phyloP scores from a whole-genome alignment of 1,140 invertebrate genomes.

The Battus philenor region DNA sequence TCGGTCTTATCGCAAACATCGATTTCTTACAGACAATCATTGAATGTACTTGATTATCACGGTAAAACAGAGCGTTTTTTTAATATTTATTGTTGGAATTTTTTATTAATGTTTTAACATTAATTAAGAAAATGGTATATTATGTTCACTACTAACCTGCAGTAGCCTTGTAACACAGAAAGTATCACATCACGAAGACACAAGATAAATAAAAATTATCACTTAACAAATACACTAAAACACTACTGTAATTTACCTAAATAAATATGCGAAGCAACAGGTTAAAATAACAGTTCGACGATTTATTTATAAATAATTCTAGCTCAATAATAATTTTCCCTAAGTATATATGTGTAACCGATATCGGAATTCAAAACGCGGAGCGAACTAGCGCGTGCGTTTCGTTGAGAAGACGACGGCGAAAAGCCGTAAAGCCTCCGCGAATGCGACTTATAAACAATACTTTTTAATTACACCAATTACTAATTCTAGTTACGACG shows the following conservation, averaged over 20 bases:
- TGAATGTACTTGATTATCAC: too few species aligned
- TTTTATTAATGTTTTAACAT: too few species aligned
- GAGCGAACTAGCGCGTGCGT: constrained; percentile 27
- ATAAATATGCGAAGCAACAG: not conserved
- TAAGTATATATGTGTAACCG: not conserved
- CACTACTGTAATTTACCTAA: constrained; percentile 1
- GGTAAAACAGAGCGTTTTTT: too few species aligned
- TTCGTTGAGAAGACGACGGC: constrained; percentile 24
- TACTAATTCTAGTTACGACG: constrained; percentile 60
- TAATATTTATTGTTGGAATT: too few species aligned
- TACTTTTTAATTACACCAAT: constrained; percentile 60
- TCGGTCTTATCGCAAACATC: too few species aligned
- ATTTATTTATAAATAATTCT: not conserved
- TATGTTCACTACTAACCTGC: constrained; percentile 16
- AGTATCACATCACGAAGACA: constrained; percentile 19
- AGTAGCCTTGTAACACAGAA: constrained; percentile 15
- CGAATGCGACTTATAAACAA: constrained; percentile 30
- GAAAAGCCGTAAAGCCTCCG: constrained; percentile 31
- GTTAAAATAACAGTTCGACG: not conserved
- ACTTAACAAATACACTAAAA: constrained; percentile 26
- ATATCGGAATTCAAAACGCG: not conserved
- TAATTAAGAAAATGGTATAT: not conserved
- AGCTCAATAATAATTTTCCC: not conserved
- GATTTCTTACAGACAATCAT: too few species aligned
- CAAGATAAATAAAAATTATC: constrained; percentile 27